These are phyloP conservation scores for Glareola pratincola DNA, from an alignment of 2,113 vertebrate species.

Conservation along the genomic window DNA sequence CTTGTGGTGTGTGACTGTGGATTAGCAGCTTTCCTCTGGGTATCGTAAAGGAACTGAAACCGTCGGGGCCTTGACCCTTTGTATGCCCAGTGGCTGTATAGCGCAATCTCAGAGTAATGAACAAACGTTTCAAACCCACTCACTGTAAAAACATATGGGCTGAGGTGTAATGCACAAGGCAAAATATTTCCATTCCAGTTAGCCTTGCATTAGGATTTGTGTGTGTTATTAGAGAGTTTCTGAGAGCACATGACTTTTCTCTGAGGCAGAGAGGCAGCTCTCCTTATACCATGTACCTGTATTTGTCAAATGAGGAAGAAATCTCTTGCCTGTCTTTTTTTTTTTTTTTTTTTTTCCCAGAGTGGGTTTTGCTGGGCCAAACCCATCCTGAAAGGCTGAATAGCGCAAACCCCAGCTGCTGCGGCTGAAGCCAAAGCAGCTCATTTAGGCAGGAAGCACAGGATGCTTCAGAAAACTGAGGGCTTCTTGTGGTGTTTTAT, in stretches of 20 bases:
- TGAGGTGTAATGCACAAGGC: neutral
- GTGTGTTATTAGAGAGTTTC: neutral
- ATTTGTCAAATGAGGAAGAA: neutral
- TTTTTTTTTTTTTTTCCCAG: neutral
- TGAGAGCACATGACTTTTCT: neutral
- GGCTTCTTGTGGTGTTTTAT: neutral
- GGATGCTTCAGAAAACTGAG: neutral
- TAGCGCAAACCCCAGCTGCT: neutral
- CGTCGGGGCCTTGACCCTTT: fast-evolving
- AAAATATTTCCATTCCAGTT: neutral
- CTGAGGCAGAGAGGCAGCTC: neutral
- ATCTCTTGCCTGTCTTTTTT: neutral
- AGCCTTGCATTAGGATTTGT: neutral
- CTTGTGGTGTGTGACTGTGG: neutral
- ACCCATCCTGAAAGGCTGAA: neutral
- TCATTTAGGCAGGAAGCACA: neutral
- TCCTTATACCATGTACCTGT: neutral
- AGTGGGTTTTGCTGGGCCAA: neutral
- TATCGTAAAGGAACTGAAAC: neutral
- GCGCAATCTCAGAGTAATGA: neutral
- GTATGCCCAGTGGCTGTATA: neutral
- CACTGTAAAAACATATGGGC: neutral
- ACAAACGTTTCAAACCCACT: neutral
- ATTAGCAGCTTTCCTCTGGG: neutral
- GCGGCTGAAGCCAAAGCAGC: neutral